A percentile compares a stretch with the other conserved stretches of the same genome.
phyloP scores from a whole-genome alignment of 2,888 invertebrate genomes.

The Megaustenia siamemsis region DNA sequence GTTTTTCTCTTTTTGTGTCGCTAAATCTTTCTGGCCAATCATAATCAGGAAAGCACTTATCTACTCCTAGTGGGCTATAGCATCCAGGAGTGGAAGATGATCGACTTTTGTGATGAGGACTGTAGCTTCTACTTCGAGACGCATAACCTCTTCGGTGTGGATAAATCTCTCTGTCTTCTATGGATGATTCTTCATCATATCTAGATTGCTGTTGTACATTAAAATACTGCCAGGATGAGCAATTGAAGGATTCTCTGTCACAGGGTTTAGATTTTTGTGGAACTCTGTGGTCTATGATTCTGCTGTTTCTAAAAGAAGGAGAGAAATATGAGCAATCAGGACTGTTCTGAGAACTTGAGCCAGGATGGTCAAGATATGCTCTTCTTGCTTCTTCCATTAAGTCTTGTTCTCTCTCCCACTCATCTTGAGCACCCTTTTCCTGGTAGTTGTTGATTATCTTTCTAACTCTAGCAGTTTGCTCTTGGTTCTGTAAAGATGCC shows the following conservation, averaged over 20 bases:
- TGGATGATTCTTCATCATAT: constrained; percentile 52
- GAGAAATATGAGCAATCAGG: background rate
- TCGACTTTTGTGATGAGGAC: background rate
- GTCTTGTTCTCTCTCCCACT: constrained; percentile 59
- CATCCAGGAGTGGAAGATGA: background rate
- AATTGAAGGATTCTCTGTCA: background rate
- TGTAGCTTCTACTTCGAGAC: constrained; percentile 41
- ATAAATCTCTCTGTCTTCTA: constrained; percentile 67
- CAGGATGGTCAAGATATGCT: constrained; percentile 14
- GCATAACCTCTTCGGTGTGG: constrained; percentile 68
- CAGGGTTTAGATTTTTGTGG: background rate
- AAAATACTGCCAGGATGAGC: background rate
- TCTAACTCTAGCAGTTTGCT: constrained; percentile 63
- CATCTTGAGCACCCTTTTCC: constrained; percentile 67
- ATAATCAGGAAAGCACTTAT: constrained; percentile 22
- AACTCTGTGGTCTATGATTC: background rate
- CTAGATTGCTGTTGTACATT: background rate
- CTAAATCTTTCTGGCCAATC: constrained; percentile 26
- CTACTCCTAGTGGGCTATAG: background rate
- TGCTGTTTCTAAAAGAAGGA: constrained; percentile 2
- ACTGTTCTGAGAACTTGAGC: background rate
- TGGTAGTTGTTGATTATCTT: constrained; percentile 66
- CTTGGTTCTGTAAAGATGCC: constrained; percentile 58
- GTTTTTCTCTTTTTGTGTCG: constrained; percentile 1
- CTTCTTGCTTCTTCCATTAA: background rate